Evolutionary conservation across 2,113 vertebrate species (phyloP).

Genomic region (Alaudala cheleensis): DNA sequence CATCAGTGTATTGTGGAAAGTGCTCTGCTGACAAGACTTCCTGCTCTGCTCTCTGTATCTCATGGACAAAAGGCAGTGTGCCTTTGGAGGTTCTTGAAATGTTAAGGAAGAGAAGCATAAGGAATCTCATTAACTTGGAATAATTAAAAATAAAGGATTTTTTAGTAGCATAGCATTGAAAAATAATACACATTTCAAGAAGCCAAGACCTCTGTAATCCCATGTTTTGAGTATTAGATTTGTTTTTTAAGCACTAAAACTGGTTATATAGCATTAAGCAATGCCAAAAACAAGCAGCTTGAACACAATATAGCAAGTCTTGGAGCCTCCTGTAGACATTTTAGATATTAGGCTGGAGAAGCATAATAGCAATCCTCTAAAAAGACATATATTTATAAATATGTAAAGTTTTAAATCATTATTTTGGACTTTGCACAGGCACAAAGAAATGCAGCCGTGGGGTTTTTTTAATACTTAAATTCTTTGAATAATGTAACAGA

Average conservation of each 20-base stretch:
- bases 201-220: neutral
- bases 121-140: neutral
- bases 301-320: neutral
- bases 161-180: neutral
- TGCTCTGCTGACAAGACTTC: neutral
- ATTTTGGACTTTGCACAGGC: neutral
- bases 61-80: neutral
- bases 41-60: neutral
- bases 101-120: neutral
- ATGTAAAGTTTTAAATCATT: neutral
- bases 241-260: neutral
- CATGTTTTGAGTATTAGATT: neutral
- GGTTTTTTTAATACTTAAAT: neutral
- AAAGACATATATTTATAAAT: neutral
- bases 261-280: neutral
- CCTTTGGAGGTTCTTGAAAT: neutral
- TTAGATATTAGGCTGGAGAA: neutral
- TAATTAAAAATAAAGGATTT: neutral
- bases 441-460: neutral
- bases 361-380: neutral
- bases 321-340: neutral
- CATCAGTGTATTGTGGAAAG: neutral
- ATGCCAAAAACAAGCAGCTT: neutral
- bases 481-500: neutral
- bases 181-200: neutral